Base-by-base conservation (phyloP, 2,797 vertebrate genomes). In the Naso thynnoides region DNA sequence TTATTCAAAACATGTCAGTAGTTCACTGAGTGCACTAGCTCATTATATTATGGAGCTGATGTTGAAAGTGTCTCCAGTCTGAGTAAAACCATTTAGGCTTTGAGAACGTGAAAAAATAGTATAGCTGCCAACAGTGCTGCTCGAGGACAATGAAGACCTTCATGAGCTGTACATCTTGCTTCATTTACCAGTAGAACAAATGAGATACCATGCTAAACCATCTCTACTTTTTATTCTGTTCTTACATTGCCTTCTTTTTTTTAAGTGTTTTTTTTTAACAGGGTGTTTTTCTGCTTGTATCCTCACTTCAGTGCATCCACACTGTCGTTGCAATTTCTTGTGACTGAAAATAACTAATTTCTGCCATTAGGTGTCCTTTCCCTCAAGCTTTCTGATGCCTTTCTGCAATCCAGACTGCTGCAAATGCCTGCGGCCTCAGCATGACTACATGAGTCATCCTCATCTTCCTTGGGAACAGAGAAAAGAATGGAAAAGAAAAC, bases 391-490 rank as follows among this genome's bases (percentile, higher is more conserved):
- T 68, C n/a, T 5, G 45, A 61, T 62, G 31, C 23, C 18, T 62
- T 18, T 69, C 27, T 61, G 55, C 74, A 63, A 79, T 70, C 44
- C 23, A 1, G 47, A 59, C 54, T 68, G 53, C 73, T 21, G 16
- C 29, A 81, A 79, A 76, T 55, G 73, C 64, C 79, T 81, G 53
- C 68, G 75, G 31, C 57, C 83, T 78, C 76, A 84, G 78, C 65
- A 23, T 61, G 85, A 79, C 42, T 15, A 27, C 6, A 26, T 73
- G 77, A 87, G 67, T 86, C 76, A 74, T 45, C 41, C 29, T 59
- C 70, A 70, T 63, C 63, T 45, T 64, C 27, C 60, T 24, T 0
- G 62, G 18, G n/a, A 54, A 47, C 7, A 69, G 21, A 54, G 7
- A 26, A 63, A 63, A 68, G n/a, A 31, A 10, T 1, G 4, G 36